These are phyloP conservation scores for Odontomyia ornata DNA, from an alignment of 2,888 invertebrate species.

Conservation along the genomic window DNA sequence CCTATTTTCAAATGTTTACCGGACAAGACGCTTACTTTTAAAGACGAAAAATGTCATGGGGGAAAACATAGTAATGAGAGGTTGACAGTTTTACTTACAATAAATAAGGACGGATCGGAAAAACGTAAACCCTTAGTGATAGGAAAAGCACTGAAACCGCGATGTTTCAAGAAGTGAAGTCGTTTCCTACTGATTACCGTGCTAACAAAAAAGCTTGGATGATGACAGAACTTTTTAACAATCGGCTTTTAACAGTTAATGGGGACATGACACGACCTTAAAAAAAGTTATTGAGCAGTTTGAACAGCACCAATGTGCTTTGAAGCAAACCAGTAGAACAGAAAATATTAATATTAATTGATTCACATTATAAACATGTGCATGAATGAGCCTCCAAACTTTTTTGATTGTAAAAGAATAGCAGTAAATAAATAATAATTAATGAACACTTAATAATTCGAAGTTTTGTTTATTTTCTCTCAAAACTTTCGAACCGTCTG, in stretches of 20 bases:
- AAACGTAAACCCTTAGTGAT: constrained; percentile 53
- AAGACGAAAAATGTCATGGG: constrained; percentile 8
- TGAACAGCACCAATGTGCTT: neutral
- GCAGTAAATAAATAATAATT: neutral
- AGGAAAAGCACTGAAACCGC: constrained; percentile 52
- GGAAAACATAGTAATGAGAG: constrained; percentile 50
- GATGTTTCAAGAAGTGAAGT: constrained; percentile 52
- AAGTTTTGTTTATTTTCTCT: neutral
- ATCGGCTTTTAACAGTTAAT: neutral
- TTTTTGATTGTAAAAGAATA: neutral
- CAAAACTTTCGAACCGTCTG: neutral
- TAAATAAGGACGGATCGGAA: constrained; percentile 53
- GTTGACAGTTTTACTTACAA: constrained; percentile 52
- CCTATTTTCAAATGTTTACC: constrained; percentile 17
- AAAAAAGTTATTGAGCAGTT: neutral
- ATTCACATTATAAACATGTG: neutral
- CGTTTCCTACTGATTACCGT: constrained; percentile 16
- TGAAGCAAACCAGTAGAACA: neutral
- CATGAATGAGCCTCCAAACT: neutral
- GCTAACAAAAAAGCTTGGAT: constrained; percentile 42
- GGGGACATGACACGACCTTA: neutral
- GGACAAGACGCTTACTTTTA: neutral
- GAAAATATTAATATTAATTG: neutral
- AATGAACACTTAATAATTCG: neutral
- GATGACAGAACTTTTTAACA: constrained; percentile 28